Evolutionary conservation across 37 sponge, comb jelly and placozoan genomes (phyloP).

Genomic region (Beroe forskalii): DNA sequence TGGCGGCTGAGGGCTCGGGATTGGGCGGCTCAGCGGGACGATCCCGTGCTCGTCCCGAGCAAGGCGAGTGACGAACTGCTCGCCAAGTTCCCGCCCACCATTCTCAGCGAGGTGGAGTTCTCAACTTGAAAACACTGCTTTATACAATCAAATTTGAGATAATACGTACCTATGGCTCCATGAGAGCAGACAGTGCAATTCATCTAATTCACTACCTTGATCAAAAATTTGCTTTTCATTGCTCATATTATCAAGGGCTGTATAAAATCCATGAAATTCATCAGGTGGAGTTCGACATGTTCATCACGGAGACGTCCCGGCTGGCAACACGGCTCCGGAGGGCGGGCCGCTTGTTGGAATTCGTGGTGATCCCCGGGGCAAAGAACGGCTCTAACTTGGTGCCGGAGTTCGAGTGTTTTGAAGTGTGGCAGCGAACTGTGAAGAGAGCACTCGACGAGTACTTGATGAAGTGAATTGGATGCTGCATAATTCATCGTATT

Average conservation of each 20-base stretch:
- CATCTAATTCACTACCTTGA: too few relatives aligned
- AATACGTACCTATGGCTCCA: too few relatives aligned
- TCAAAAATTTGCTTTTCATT: too few relatives aligned
- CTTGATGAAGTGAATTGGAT: not conserved
- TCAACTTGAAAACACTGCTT: too few relatives aligned
- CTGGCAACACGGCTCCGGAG: not conserved
- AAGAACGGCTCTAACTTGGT: conserved; percentile 27
- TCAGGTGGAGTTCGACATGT: conserved; percentile 59
- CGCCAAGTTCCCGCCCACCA: conserved; percentile 23
- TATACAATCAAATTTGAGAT: too few relatives aligned
- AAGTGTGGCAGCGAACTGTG: not conserved
- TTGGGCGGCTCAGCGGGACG: not conserved
- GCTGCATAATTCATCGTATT: too few relatives aligned
- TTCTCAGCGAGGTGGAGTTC: conserved; percentile 8
- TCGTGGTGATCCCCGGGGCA: conserved; percentile 25
- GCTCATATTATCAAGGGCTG: too few relatives aligned
- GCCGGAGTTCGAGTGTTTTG: conserved; percentile 40
- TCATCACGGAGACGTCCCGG: conserved; percentile 33
- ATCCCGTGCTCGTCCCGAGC: not conserved
- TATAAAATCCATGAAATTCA: too few relatives aligned
- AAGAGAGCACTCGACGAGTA: conserved; percentile 1
- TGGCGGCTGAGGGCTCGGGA: not conserved
- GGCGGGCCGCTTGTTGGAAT: conserved; percentile 16
- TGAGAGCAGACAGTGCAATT: too few relatives aligned
- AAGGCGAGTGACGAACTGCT: conserved; percentile 7